Evolutionary conservation across 2,113 vertebrate genomes (phyloP), one percentile per base, ranked within the genome.

Genomic region (Poeciliopsis retropinna): DNA sequence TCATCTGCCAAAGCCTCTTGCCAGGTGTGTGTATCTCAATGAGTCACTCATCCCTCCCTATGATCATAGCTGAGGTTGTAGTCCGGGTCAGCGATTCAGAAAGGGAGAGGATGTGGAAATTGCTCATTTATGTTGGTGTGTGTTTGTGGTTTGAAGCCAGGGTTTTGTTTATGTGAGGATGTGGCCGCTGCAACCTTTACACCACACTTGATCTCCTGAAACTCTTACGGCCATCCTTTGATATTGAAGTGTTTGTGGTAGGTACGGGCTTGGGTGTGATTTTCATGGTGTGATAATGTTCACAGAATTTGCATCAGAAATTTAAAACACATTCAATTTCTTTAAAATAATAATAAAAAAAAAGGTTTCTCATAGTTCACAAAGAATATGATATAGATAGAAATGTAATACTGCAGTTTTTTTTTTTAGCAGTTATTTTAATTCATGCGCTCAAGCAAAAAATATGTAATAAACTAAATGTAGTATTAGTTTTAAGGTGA

Each of bases 91-190:
- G 86, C 12, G 75, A 84, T 74, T 90, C 88, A 86, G 88, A 86
- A 79, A 91, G 87, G 87, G 88, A 91, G 92, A 92, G 89, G 88
- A 90, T 93, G 86, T 88, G 86, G 81, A 92, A 89, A 89, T 92
- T 90, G 89, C 84, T 81, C 82, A 87, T 87, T 87, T 83, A 60
- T 72, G 62, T 79, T 73, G 25, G 57, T 72, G 64, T 71, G 47
- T 77, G 67, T 76, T 61, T 64, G 73, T 69, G 62, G 60, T 65
- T 64, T 68, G 27, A 57, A 81, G 82, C 79, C 85, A 78, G 83
- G 22, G 66, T 80, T 89, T 91, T 91, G 86, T 90, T 87, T 91
- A 78, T 92, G 87, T 86, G 84, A 83, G 79, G 72, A 89, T 88
- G 78, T 72, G 75, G 85, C 88, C 92, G 88, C 91, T 92, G 91